phyloP scores from a whole-genome alignment of 2,797 vertebrate genomes.

The Fistularia tabacaria region DNA sequence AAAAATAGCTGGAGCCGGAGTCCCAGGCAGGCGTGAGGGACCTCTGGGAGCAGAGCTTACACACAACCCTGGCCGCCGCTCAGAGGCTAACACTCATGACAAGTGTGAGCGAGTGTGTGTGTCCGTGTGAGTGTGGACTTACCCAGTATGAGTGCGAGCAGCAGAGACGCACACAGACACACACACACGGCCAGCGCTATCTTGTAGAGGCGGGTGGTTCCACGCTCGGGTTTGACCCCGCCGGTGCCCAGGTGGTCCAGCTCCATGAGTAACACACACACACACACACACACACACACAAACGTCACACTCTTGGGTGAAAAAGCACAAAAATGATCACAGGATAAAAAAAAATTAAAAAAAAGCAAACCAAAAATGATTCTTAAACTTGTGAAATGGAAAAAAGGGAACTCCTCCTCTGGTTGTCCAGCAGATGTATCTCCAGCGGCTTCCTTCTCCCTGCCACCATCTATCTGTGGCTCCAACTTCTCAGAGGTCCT shows the following conservation, averaged over 20 bases:
- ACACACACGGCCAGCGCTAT: slow-evolving; percentile 79
- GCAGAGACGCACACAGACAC: slow-evolving; percentile 67
- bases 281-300: slow-evolving; percentile 6
- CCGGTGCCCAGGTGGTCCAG: slow-evolving; percentile 63
- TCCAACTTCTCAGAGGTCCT: slow-evolving; percentile 45
- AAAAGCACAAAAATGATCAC: neutral
- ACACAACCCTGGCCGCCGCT: slow-evolving; percentile 12
- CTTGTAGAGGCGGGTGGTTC: slow-evolving; percentile 69
- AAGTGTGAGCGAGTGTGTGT: slow-evolving; percentile 15
- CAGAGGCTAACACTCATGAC: slow-evolving; percentile 50
- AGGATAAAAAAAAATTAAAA: neutral
- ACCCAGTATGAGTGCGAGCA: slow-evolving; percentile 75
- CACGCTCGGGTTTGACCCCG: slow-evolving; percentile 59
- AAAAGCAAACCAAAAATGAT: neutral
- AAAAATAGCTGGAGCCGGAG: slow-evolving; percentile 58
- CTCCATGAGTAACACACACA: slow-evolving; percentile 57
- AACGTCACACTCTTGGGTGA: neutral
- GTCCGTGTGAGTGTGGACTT: slow-evolving; percentile 52
- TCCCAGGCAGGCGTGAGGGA: slow-evolving; percentile 23
- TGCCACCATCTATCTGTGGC: slow-evolving; percentile 33
- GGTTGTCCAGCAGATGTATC: no score
- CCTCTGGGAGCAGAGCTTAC: no score
- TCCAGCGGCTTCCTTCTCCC: slow-evolving; percentile 9
- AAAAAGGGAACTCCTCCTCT: no score
- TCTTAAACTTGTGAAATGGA: no score